Evolutionary conservation across 2,797 vertebrate genomes (phyloP), one percentile per base, ranked within the genome.

Genomic region (Heteromormyrus szaboi): DNA sequence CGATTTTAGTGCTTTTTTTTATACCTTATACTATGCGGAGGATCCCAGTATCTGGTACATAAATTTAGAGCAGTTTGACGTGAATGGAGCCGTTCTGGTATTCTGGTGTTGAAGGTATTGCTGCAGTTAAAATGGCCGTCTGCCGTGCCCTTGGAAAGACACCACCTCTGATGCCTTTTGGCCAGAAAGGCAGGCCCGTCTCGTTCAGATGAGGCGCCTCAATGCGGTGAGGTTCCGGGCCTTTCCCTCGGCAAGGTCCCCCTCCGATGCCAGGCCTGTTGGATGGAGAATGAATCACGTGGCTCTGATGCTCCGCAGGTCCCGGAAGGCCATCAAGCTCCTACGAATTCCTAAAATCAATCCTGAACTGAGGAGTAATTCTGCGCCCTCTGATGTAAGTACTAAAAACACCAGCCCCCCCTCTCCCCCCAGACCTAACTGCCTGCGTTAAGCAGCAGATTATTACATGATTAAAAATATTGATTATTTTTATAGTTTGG

Each of bases 31-130:
- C 41, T 88, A 25, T 72, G 90, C 89, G 89, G 88, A 88, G 90
- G 93, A 90, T 92, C 84, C 92, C 59, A 54, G 88, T 76, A 90
- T 90, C 90, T 85, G 92, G 88, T 90, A 93, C 95, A 97, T 96
- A 95, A 96, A 96, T 96, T 93, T 91, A 94, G 95, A 95, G 92
- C 95, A 94, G 96, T 95, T 94, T 94, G 96, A 95, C 94, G 94
- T 92, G 48, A 50, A 50, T 50, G 68, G 33, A 37, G 33, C 68
- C 68, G 1, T 76, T 76, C 14, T 50, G 68, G 68, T 53, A 53
- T 41, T 4, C 65, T 14, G 65, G 11, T 12, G 48, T 37, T 37
- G 29, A 72, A 72, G 65, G 68, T 41, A 37, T 76, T 19, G 68
- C 68, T 76, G 68, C 33, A 76, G 14, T 76, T 76, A 37, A 76